Evolutionary conservation across 2,113 vertebrate genomes (phyloP).

Genomic region (Cephalopholis sonnerati): DNA sequence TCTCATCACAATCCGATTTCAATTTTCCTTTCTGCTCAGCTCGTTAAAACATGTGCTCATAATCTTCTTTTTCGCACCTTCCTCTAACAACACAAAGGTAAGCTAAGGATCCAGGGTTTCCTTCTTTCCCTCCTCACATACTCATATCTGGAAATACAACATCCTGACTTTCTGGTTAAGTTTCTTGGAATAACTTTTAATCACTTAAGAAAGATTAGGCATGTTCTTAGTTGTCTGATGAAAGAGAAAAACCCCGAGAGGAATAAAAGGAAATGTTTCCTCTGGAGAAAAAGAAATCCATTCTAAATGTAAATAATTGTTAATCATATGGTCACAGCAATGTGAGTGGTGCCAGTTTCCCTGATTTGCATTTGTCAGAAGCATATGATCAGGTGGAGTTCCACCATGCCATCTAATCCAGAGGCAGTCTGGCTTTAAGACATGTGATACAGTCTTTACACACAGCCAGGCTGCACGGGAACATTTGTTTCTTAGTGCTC

Average conservation of each 20-base stretch:
- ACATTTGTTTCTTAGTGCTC: constrained; percentile 84
- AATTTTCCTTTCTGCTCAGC: constrained; percentile 38
- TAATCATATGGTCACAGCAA: constrained; percentile 57
- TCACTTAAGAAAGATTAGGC: constrained; percentile 7
- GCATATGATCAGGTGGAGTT: constrained; percentile 68
- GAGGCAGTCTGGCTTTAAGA: constrained; percentile 92
- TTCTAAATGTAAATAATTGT: constrained; percentile 70
- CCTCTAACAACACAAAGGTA: constrained; percentile 23
- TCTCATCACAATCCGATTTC: constrained; percentile 32
- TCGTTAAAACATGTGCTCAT: constrained; percentile 39
- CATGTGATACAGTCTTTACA: constrained; percentile 86
- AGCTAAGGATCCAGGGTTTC: constrained; percentile 1
- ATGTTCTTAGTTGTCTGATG: not conserved
- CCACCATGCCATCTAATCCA: constrained; percentile 74
- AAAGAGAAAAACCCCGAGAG: not conserved
- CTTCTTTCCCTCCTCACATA: not conserved
- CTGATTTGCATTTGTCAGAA: constrained; percentile 69
- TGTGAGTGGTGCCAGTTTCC: constrained; percentile 38
- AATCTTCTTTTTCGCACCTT: constrained; percentile 31
- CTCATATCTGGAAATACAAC: not conserved
- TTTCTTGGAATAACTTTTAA: constrained; percentile 25
- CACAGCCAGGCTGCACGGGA: constrained; percentile 82
- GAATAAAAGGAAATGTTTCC: constrained; percentile 25
- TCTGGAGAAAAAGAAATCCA: constrained; percentile 21
- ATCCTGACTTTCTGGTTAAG: not conserved